These are phyloP conservation scores for Steinernema feltiae DNA, from an alignment of 1,140 invertebrate genomes.

Conservation along the genomic window DNA sequence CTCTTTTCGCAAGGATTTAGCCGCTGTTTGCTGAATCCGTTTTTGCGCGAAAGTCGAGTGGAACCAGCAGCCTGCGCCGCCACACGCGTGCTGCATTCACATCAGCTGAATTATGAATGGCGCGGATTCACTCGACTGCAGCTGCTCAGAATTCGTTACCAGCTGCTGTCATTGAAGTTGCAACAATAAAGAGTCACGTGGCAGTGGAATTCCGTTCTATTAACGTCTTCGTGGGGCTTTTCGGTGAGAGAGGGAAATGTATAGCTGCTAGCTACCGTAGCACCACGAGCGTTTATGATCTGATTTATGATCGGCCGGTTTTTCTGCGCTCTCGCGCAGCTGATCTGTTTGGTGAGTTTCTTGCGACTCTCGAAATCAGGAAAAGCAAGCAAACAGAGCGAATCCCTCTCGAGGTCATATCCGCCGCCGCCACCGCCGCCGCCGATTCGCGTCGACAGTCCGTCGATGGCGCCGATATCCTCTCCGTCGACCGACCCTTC, in stretches of 20 bases:
- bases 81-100: no score
- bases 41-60: no score
- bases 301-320: not conserved
- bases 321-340: not conserved
- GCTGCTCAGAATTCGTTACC: not conserved
- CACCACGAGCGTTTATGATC: not conserved
- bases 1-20: no score
- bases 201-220: no score
- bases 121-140: not conserved
- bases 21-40: no score
- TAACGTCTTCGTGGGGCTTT: no score
- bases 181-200: no score
- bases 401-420: not conserved
- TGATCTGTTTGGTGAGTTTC: not conserved
- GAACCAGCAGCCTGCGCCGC: no score
- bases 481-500: not conserved
- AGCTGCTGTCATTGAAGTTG: no score
- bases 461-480: not conserved
- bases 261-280: not conserved
- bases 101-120: not conserved
- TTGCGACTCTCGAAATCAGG: not conserved
- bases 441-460: not conserved
- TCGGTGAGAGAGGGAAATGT: no score
- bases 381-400: slow-evolving; percentile 5
- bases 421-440: not conserved